A percentile compares a stretch with the other conserved stretches of the same genome.
Conservation (phyloP, 92 coral and sea anemone genomes). For the Diadumene lineata region DNA sequence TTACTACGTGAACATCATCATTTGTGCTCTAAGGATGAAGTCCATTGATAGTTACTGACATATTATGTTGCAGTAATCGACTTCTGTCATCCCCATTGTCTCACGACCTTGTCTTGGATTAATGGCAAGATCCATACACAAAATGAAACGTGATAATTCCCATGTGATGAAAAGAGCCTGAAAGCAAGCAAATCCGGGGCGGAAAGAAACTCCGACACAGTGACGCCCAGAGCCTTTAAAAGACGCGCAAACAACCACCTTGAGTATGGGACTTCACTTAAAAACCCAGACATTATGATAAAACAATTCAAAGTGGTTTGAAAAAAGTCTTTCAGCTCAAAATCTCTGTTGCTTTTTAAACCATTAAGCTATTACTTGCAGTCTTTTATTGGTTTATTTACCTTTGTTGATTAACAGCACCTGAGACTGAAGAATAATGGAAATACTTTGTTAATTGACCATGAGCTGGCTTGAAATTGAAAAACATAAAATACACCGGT, state of each 20-base stretch:
- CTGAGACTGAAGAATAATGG: too few relatives aligned
- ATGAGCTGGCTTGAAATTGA: too few relatives aligned
- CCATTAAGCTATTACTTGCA: background rate
- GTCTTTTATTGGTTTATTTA: background rate
- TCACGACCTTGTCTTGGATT: background rate
- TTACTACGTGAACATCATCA: too few relatives aligned
- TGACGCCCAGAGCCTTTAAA: background rate
- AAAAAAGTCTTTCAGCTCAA: background rate
- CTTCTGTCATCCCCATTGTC: background rate
- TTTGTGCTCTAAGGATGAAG: too few relatives aligned
- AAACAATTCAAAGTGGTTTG: background rate
- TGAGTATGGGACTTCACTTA: background rate
- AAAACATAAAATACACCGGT: too few relatives aligned
- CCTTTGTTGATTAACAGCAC: too few relatives aligned
- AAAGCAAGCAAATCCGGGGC: slow-evolving; percentile 5
- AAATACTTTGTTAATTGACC: too few relatives aligned
- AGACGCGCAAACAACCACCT: background rate
- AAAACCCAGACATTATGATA: slow-evolving; percentile 1
- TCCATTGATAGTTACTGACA: background rate
- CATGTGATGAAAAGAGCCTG: slow-evolving; percentile 4
- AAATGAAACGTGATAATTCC: background rate
- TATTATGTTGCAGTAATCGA: background rate
- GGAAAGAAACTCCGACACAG: background rate
- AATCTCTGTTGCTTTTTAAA: background rate
- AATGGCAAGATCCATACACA: background rate